Percentiles rank a stretch among this genome's conserved stretches.
phyloP scores from a whole-genome alignment of 35 echinoderm and acorn worm species.

The Patiria miniata region DNA sequence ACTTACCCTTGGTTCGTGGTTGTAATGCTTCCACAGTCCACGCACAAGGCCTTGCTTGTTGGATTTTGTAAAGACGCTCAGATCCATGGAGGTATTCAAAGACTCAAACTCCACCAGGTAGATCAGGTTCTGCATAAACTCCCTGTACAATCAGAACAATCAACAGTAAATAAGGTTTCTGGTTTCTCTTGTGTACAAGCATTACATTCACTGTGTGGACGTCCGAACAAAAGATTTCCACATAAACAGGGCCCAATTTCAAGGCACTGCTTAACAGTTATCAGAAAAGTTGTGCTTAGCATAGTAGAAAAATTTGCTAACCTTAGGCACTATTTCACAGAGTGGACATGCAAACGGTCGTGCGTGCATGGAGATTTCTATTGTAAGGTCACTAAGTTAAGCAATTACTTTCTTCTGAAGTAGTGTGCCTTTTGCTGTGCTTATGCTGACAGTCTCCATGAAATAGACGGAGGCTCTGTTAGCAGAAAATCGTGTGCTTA shows the following conservation, averaged over 20 bases:
- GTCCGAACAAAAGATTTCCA: neutral
- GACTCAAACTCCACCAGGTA: constrained; percentile 77
- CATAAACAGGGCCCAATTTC: neutral
- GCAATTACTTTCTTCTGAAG: too few species aligned
- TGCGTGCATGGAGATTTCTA: too few species aligned
- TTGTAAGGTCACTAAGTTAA: too few species aligned
- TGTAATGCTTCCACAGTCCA: constrained; percentile 86
- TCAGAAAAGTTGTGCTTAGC: too few species aligned
- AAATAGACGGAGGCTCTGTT: too few species aligned
- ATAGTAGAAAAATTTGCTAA: too few species aligned
- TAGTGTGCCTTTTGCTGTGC: too few species aligned
- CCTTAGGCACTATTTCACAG: too few species aligned
- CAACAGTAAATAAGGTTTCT: neutral
- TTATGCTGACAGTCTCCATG: too few species aligned
- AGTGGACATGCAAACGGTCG: too few species aligned
- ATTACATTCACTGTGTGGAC: too few species aligned
- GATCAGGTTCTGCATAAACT: constrained; percentile 73
- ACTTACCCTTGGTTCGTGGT: constrained; percentile 84
- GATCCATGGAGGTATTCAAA: constrained; percentile 70
- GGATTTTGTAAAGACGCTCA: constrained; percentile 57
- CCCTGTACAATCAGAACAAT: constrained; percentile 43
- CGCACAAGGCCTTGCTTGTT: constrained; percentile 86
- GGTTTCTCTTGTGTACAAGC: neutral
- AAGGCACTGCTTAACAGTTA: neutral
- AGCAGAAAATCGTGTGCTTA: too few species aligned